Evolutionary conservation across 1,140 invertebrate species (phyloP).

Genomic region (Nixonia krombeini): DNA sequence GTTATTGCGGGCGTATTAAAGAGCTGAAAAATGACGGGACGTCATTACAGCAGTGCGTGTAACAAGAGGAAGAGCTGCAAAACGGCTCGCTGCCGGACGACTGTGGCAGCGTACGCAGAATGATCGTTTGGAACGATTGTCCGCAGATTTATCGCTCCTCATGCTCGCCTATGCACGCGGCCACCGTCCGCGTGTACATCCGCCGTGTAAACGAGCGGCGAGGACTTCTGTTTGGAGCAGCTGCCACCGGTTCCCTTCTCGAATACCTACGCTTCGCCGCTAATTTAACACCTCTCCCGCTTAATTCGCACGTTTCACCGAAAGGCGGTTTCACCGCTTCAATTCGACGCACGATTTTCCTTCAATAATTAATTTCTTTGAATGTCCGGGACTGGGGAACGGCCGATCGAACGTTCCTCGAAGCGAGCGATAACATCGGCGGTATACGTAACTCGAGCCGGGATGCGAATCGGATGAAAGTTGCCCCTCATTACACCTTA

Average conservation of each 20-base stretch:
- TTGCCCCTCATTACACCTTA: constrained; percentile 23
- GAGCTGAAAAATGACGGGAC: constrained; percentile 20
- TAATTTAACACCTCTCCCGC: too few species aligned
- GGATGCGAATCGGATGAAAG: constrained; percentile 1
- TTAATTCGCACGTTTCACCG: too few species aligned
- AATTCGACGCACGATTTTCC: too few species aligned
- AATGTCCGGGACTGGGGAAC: too few species aligned
- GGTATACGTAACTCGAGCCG: too few species aligned
- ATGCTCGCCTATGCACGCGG: constrained; percentile 20
- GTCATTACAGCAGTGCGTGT: constrained; percentile 16
- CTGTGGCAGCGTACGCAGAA: constrained; percentile 35
- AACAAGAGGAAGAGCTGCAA: constrained; percentile 6
- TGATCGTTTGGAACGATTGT: constrained; percentile 50
- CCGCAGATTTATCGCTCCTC: constrained; percentile 45
- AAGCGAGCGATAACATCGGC: too few species aligned
- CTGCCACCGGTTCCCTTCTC: too few species aligned
- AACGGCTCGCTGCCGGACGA: constrained; percentile 23
- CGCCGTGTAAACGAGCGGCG: neutral
- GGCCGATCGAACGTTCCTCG: too few species aligned
- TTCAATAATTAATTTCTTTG: too few species aligned
- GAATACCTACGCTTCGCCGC: too few species aligned
- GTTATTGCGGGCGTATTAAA: too few species aligned
- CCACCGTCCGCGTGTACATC: constrained; percentile 7
- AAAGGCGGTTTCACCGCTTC: too few species aligned
- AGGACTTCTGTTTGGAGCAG: constrained; percentile 16